phyloP scores from a whole-genome alignment of 2,797 vertebrate species.

The Ambastaia sidthimunki region DNA sequence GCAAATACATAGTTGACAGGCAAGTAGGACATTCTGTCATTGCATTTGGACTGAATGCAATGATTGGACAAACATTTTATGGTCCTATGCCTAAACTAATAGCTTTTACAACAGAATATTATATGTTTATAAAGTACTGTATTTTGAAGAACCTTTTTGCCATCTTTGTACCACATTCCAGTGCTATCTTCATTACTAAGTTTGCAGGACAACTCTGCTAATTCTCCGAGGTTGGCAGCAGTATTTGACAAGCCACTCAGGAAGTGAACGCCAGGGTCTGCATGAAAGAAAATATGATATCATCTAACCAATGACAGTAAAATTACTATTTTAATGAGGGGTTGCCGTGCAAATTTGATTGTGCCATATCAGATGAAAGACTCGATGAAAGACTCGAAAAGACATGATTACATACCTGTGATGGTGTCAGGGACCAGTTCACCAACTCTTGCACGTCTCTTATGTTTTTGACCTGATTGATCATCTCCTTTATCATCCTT shows the following conservation, averaged over 20 bases:
- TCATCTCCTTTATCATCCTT: constrained; percentile 15
- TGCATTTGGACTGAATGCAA: too few species aligned
- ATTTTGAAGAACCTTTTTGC: constrained; percentile 75
- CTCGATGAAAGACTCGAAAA: not conserved
- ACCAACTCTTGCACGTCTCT: constrained; percentile 58
- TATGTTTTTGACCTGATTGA: constrained; percentile 49
- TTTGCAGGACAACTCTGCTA: constrained; percentile 79
- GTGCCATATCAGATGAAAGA: not conserved
- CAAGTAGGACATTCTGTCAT: too few species aligned
- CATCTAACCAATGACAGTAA: not conserved
- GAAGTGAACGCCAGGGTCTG: constrained; percentile 74
- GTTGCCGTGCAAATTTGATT: too few species aligned
- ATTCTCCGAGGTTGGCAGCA: constrained; percentile 74
- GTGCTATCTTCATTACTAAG: constrained; percentile 76
- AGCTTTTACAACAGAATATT: not conserved
- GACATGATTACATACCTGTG: constrained; percentile 63
- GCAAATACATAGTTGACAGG: too few species aligned
- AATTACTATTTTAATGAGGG: not conserved
- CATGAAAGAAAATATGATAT: constrained; percentile 33
- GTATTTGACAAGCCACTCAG: constrained; percentile 79
- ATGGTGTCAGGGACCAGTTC: constrained; percentile 64
- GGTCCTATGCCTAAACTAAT: not conserved
- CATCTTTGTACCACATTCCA: constrained; percentile 87
- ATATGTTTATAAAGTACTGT: not conserved
- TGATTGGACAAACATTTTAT: too few species aligned